A percentile compares a stretch with the other conserved stretches of the same genome.
Conservation (phyloP, 1,140 invertebrate genomes). For the Microplitis mediator region DNA sequence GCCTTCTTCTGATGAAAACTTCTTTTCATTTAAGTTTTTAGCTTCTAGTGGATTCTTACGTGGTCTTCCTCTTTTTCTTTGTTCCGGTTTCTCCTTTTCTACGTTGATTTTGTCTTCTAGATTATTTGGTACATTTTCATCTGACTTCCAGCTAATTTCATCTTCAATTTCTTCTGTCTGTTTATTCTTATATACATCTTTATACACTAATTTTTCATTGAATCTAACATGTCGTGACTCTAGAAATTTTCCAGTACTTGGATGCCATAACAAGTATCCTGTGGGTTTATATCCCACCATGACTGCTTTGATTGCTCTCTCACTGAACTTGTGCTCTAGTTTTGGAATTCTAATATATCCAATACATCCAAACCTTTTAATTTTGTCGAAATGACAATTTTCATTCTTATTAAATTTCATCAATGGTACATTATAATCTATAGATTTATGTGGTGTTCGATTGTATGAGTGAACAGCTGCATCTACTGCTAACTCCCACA, state of each 20-base stretch:
- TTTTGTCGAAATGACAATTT: no score
- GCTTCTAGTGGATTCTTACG: not conserved
- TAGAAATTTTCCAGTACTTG: conserved; percentile 7
- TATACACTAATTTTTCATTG: conserved; percentile 13
- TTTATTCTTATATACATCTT: not conserved
- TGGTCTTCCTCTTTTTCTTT: not conserved
- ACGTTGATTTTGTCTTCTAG: not conserved
- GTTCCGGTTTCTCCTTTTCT: no score
- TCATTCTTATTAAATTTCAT: no score
- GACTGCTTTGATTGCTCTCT: not conserved
- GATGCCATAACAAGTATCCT: not conserved
- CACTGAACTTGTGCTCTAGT: not conserved
- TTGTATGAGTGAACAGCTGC: no score
- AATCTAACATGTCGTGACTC: conserved; percentile 13
- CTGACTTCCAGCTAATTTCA: not conserved
- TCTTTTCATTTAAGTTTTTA: no score
- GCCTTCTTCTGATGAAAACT: no score
- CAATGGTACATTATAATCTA: no score
- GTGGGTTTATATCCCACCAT: conserved; percentile 16
- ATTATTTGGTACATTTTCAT: not conserved
- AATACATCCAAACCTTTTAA: no score
- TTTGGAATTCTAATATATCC: not conserved
- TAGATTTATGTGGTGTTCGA: no score
- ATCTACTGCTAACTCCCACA: no score
- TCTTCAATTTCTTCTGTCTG: not conserved